Conservation (phyloP, 2,113 vertebrate species). For the Oryzias celebensis region DNA sequence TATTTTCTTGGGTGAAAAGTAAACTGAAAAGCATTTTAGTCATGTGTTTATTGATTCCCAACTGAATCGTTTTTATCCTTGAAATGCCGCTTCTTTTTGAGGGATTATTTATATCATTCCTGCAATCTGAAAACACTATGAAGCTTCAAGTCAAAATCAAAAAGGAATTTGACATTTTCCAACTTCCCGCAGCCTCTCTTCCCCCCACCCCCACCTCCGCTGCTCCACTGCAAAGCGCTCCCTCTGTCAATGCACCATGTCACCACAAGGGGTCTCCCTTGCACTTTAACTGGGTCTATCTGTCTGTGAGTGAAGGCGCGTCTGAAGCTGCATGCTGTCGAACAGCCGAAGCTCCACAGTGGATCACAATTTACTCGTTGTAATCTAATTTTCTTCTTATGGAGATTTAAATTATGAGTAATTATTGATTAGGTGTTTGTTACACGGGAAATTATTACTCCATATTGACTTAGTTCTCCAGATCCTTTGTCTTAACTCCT, state of each 20-base stretch:
- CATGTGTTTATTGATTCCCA: neutral
- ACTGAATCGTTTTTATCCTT: neutral
- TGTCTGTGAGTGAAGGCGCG: constrained; percentile 14
- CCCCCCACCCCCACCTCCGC: too few species aligned
- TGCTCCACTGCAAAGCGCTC: neutral
- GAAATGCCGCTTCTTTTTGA: too few species aligned
- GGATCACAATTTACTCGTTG: constrained; percentile 25
- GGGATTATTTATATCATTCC: too few species aligned
- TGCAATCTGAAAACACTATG: too few species aligned
- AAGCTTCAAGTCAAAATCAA: neutral
- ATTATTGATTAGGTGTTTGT: constrained; percentile 2
- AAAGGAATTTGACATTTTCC: neutral
- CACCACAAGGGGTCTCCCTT: constrained; percentile 73
- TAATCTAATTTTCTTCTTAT: constrained; percentile 27
- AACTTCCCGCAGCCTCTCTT: constrained; percentile 42
- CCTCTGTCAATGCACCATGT: constrained; percentile 9
- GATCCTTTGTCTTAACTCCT: neutral
- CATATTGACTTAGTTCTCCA: constrained; percentile 1
- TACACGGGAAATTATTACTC: constrained; percentile 23
- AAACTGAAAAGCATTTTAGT: constrained; percentile 11
- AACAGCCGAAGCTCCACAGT: constrained; percentile 32
- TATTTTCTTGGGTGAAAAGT: neutral
- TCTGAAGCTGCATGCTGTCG: constrained; percentile 37
- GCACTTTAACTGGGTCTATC: constrained; percentile 49
- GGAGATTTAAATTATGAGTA: constrained; percentile 10